phyloP scores from a whole-genome alignment of 2,113 vertebrate genomes.

The Platysternon megacephalum region DNA sequence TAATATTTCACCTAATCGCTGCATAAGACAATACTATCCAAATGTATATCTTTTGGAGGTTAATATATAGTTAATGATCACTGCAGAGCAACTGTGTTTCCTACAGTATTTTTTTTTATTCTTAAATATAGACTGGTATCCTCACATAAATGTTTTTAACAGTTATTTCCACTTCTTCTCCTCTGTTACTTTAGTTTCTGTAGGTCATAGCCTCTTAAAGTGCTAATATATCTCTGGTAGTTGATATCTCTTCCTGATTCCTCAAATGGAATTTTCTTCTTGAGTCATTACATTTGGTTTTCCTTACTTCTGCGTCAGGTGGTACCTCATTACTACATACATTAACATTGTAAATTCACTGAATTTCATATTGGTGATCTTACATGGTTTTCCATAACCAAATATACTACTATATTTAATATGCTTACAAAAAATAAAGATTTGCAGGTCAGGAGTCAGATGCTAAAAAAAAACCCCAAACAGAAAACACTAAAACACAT shows the following conservation, averaged over 20 bases:
- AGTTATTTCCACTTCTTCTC: not conserved
- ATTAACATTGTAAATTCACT: not conserved
- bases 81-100: constrained; percentile 37
- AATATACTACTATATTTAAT: not conserved
- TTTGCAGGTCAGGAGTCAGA: not conserved
- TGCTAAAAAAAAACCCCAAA: not conserved
- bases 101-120: constrained; percentile 36
- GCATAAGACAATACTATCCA: constrained; percentile 51
- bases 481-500: too few species aligned
- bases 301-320: not conserved
- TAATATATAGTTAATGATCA: not conserved
- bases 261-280: constrained; percentile 14
- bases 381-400: not conserved
- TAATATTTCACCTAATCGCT: constrained; percentile 60
- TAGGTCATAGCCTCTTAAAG: constrained; percentile 34
- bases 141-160: constrained; percentile 54
- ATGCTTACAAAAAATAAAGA: not conserved
- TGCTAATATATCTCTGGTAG: constrained; percentile 27
- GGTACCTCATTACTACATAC: not conserved
- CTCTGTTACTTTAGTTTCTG: constrained; percentile 17
- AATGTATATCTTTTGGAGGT: constrained; percentile 28
- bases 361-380: not conserved
- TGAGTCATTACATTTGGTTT: not conserved
- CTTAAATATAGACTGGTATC: constrained; percentile 47
- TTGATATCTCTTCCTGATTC: constrained; percentile 24